Evolutionary conservation across 2,113 vertebrate species (phyloP), one percentile per base, ranked within the genome.

Genomic region (Silurus asotus): DNA sequence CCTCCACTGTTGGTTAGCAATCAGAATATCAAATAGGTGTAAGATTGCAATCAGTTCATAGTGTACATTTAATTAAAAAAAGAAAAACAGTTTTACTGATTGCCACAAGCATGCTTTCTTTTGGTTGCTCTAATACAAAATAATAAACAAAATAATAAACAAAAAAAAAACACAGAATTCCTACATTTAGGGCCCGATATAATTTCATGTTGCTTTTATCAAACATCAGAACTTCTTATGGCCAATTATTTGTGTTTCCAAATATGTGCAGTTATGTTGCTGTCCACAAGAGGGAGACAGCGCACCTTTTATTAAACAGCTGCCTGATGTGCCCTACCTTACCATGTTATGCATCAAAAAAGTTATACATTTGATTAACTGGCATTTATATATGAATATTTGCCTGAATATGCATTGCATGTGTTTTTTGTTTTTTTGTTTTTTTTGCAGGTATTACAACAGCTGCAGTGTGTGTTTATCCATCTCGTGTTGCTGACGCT

Each of bases 401-500:
- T 62, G 8, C 61, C 9, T 59, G 75, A 70, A 45, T 59, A 59
- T 59, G 19, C 9, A 81, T 4, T 80, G 55, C 19, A 0, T 83
- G 20, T 59, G 15, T 23, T 64, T 45, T 61, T 0, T 83, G 28
- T 81, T 76, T 62, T 87, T 64, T 84, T 70, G 0, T 88, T 81
- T 76, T 62, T 87, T 64, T 84, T 70, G 0, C 88, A 99, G 98
- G 95, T 51, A 92, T 99, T 72, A 96, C 96, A 0, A 95, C 94
- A 0, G 98, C 93, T 53, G 98, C 98, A 0, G 95, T 99, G 11
- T 99, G 98, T 87, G 97, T 99, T 11, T 99, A 99, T 88, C 96
- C 98, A 0, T 92, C 97, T 2, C 96, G 97, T 3, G 97, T 99
- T 19, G 81, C 91, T 0, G 96, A 99, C 48, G 96, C 97, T 0